These are phyloP conservation scores for Mastomys coucha DNA, from an alignment of 2,113 vertebrate species.

Conservation along the genomic window DNA sequence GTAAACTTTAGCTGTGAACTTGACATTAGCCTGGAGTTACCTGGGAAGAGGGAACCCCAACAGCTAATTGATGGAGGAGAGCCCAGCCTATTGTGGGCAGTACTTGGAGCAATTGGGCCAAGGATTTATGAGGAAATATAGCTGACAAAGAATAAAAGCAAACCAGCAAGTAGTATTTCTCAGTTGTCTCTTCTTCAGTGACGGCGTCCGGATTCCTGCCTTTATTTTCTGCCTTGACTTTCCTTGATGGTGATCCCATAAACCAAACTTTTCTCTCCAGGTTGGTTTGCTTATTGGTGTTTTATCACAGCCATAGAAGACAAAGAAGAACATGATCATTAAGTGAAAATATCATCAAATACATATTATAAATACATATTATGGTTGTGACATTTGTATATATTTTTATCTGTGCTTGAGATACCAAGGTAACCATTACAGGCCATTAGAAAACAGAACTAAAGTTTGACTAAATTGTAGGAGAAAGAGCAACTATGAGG, in stretches of 20 bases:
- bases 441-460: background rate
- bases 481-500: background rate
- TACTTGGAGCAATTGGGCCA: background rate
- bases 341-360: constrained; percentile 45
- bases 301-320: background rate
- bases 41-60: background rate
- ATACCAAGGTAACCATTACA: background rate
- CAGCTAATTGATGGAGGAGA: background rate
- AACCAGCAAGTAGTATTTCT: background rate
- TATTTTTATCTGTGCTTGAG: background rate
- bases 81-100: background rate
- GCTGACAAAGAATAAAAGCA: background rate
- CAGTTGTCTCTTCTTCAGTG: background rate
- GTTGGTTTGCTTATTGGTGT: background rate
- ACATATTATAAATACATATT: constrained; percentile 1
- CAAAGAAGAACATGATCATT: background rate
- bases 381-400: background rate
- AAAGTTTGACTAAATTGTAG: background rate
- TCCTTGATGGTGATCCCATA: background rate
- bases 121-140: background rate
- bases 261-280: background rate
- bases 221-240: background rate
- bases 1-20: background rate
- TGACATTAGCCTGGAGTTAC: background rate
- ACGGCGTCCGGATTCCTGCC: background rate